Percentiles rank a stretch among this genome's conserved stretches.
Evolutionary conservation across 1,140 invertebrate species (phyloP).

Genomic region (Leptinotarsa undecemlineata): DNA sequence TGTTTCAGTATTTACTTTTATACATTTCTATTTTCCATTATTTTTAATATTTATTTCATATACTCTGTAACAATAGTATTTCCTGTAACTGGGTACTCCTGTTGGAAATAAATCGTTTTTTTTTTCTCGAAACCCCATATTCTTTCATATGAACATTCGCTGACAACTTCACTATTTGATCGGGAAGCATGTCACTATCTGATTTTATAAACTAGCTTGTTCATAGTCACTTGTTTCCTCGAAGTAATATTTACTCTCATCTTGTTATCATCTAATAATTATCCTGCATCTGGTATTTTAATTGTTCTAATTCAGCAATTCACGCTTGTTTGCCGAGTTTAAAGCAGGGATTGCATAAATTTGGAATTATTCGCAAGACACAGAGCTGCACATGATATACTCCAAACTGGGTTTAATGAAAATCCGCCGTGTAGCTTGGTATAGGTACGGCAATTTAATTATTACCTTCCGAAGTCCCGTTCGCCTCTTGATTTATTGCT

Average conservation of each 20-base stretch:
- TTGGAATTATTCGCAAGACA: constrained; percentile 17
- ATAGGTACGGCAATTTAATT: constrained; percentile 18
- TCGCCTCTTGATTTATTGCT: constrained; percentile 9
- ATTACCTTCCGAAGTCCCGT: constrained; percentile 3
- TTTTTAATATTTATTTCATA: too few relatives aligned
- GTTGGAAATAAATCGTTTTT: too few relatives aligned
- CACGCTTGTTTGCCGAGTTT: constrained; percentile 7
- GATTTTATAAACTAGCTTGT: too few relatives aligned
- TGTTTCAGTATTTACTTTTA: too few relatives aligned
- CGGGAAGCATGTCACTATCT: too few relatives aligned
- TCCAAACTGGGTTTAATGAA: constrained; percentile 13
- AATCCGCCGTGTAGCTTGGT: constrained; percentile 11
- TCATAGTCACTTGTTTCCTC: neutral
- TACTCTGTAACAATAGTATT: too few relatives aligned
- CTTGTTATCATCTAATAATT: constrained; percentile 12
- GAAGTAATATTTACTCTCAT: neutral
- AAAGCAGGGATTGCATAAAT: constrained; percentile 17
- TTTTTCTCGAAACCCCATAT: too few relatives aligned
- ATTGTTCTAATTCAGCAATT: constrained; percentile 14
- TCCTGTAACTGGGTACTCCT: too few relatives aligned
- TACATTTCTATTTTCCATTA: too few relatives aligned
- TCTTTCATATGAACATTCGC: too few relatives aligned
- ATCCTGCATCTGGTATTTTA: constrained; percentile 12
- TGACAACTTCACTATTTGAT: too few relatives aligned
- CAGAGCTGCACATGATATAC: constrained; percentile 14